A percentile compares a stretch with the other conserved stretches of the same genome.
These are phyloP conservation scores for Hemicrepidius hirtus DNA, from an alignment of 2,888 invertebrate genomes.

Conservation along the genomic window DNA sequence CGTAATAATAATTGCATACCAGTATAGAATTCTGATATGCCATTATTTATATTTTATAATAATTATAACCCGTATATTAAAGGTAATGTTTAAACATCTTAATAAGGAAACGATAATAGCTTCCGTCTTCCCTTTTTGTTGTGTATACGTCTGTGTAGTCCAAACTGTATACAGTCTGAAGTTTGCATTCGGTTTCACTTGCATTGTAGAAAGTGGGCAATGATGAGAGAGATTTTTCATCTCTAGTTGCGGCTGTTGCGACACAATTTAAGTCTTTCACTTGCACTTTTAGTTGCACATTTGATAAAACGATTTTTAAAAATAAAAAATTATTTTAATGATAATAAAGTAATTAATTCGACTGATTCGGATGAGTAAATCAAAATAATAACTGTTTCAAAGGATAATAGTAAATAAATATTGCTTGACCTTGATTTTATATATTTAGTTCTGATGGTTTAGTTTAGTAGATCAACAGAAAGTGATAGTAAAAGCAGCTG, in stretches of 20 bases:
- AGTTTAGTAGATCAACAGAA: slow-evolving; percentile 21
- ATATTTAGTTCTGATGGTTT: background rate
- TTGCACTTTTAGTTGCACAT: slow-evolving; percentile 24
- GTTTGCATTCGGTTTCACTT: slow-evolving; percentile 20
- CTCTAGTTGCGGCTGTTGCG: slow-evolving; percentile 17
- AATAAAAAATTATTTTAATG: too few species aligned
- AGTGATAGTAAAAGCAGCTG: slow-evolving; percentile 31
- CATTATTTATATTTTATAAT: slow-evolving; percentile 3
- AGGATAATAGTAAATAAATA: too few species aligned
- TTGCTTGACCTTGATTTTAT: slow-evolving; percentile 11
- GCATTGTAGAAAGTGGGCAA: slow-evolving; percentile 27
- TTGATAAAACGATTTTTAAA: too few species aligned
- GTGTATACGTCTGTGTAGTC: background rate
- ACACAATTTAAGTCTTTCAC: background rate
- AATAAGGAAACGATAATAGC: slow-evolving; percentile 21
- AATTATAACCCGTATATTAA: background rate
- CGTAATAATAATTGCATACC: background rate
- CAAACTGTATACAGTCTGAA: background rate
- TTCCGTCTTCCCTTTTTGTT: slow-evolving; percentile 40
- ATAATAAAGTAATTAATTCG: too few species aligned
- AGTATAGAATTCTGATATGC: background rate
- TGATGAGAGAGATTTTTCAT: slow-evolving; percentile 36
- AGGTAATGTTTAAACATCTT: background rate
- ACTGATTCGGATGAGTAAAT: background rate
- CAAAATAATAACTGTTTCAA: background rate